These are phyloP conservation scores for Plagodis pulveraria DNA, from an alignment of 2,888 invertebrate genomes.

Conservation along the genomic window DNA sequence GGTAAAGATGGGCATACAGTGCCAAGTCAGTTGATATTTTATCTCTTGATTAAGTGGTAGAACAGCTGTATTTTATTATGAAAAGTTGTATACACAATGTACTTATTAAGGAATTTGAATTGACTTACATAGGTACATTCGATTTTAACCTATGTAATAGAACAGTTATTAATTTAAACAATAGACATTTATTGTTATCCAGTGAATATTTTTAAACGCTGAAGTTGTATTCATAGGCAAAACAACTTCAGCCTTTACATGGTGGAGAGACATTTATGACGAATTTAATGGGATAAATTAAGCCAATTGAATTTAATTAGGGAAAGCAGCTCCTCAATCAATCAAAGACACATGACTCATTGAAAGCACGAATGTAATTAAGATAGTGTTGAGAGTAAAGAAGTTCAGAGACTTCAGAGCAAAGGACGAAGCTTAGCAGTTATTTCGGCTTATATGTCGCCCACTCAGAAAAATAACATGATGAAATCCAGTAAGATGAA, in stretches of 20 bases:
- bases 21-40: too few species aligned
- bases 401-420: constrained; percentile 7
- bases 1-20: too few species aligned
- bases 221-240: too few species aligned
- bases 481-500: constrained; percentile 14
- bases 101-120: too few species aligned
- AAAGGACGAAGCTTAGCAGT: constrained; percentile 27
- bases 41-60: too few species aligned
- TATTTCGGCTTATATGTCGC: constrained; percentile 18
- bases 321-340: constrained; percentile 14
- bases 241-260: background rate
- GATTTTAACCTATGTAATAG: too few species aligned
- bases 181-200: too few species aligned
- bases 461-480: constrained; percentile 13
- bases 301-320: constrained; percentile 29
- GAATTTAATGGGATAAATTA: constrained; percentile 12
- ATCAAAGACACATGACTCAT: constrained; percentile 3
- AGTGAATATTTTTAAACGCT: too few species aligned
- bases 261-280: background rate
- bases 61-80: too few species aligned
- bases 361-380: background rate
- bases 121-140: too few species aligned
- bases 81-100: too few species aligned
- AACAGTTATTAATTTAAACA: too few species aligned
- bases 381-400: background rate